Conservation (phyloP, 2,888 invertebrate genomes). For the Rhaphigaster nebulosa region DNA sequence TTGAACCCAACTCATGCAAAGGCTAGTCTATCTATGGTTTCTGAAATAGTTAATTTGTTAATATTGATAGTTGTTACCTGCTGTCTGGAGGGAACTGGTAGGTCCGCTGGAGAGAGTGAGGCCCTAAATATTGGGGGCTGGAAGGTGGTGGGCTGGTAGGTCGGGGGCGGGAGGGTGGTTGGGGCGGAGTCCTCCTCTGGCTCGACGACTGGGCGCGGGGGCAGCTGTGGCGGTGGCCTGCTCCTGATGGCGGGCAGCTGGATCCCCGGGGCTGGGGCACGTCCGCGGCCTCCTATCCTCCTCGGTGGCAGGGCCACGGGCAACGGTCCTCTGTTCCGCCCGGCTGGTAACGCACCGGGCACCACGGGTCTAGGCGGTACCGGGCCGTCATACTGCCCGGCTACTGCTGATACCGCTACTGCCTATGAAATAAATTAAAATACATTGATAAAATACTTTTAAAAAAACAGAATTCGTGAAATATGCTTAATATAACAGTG, state of each 20-base stretch:
- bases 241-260: slow-evolving; percentile 51
- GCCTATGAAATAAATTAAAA: neutral
- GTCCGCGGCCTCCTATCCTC: slow-evolving; percentile 68
- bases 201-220: slow-evolving; percentile 69
- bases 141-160: slow-evolving; percentile 62
- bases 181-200: slow-evolving; percentile 68
- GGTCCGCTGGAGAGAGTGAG: slow-evolving; percentile 58
- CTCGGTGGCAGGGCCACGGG: slow-evolving; percentile 26
- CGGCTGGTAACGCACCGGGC: slow-evolving; percentile 74
- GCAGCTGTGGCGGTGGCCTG: slow-evolving; percentile 65
- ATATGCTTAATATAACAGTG: too few species aligned
- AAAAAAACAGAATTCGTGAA: too few species aligned
- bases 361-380: slow-evolving; percentile 76
- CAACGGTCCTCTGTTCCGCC: slow-evolving; percentile 41
- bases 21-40: neutral
- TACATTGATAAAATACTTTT: neutral
- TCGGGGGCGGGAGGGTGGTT: slow-evolving; percentile 62
- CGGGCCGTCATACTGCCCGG: slow-evolving; percentile 69
- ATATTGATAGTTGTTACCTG: slow-evolving; percentile 61
- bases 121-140: slow-evolving; percentile 58
- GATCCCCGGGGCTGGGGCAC: slow-evolving; percentile 67
- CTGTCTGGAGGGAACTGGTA: slow-evolving; percentile 64
- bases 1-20: too few species aligned
- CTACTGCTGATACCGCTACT: slow-evolving; percentile 60
- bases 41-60: neutral